Percentiles rank a stretch among this genome's conserved stretches.
phyloP scores from a whole-genome alignment of 2,888 invertebrate species.

The Branchellion lobata region DNA sequence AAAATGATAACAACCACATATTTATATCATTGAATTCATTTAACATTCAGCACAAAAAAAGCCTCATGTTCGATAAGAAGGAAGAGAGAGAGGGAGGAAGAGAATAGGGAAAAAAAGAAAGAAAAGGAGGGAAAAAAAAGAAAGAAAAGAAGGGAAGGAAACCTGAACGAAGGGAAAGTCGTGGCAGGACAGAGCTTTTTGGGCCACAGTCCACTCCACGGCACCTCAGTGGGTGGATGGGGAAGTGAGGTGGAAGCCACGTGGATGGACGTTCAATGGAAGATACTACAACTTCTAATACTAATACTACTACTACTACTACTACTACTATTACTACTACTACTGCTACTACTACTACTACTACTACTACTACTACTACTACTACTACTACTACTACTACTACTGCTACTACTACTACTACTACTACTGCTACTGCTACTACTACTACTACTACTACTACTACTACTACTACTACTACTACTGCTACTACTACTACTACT shows the following conservation, averaged over 20 bases:
- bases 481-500: neutral
- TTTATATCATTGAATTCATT: too few relatives aligned
- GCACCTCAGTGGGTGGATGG: neutral
- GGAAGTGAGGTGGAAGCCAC: too few relatives aligned
- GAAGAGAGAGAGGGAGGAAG: too few relatives aligned
- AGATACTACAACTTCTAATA: too few relatives aligned
- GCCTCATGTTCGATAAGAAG: too few relatives aligned
- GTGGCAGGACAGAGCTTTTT: constrained; percentile 9
- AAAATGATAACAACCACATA: too few relatives aligned
- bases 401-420: constrained; percentile 32
- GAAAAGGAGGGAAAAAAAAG: too few relatives aligned
- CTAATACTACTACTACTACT: too few relatives aligned
- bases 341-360: constrained; percentile 46
- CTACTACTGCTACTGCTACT: constrained; percentile 10
- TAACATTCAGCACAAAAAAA: too few relatives aligned
- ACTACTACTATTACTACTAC: constrained; percentile 46
- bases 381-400: constrained; percentile 35
- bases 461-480: neutral
- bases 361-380: constrained; percentile 46
- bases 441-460: constrained; percentile 6
- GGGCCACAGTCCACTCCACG: constrained; percentile 7
- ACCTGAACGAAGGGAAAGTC: constrained; percentile 38
- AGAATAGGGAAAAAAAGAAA: too few relatives aligned
- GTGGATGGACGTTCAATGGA: too few relatives aligned
- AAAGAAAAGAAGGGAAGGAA: neutral